These are phyloP conservation scores for Biston betularia DNA, from an alignment of 2,888 invertebrate species.

Conservation along the genomic window DNA sequence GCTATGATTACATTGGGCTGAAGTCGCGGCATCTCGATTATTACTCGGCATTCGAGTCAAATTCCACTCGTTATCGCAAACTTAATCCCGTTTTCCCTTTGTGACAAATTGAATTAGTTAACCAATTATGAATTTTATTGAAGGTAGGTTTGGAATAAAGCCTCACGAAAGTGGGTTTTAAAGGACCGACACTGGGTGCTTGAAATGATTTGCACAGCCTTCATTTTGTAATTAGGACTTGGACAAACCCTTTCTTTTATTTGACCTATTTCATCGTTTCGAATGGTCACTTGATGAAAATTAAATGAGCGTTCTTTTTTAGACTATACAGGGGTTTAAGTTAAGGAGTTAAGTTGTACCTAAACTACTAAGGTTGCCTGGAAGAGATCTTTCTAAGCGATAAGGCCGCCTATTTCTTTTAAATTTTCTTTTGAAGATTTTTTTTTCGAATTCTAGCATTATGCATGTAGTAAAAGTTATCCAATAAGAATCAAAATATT, in stretches of 20 bases:
- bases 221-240: constrained; percentile 36
- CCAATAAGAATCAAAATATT: no score
- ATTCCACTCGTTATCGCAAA: constrained; percentile 54
- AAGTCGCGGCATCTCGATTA: constrained; percentile 44
- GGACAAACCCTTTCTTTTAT: constrained; percentile 27
- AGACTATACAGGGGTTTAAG: no score
- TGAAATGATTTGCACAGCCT: constrained; percentile 37
- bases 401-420: no score
- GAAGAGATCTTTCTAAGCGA: no score
- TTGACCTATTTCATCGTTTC: constrained; percentile 5
- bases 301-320: background rate
- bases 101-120: constrained; percentile 61
- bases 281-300: background rate
- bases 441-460: no score
- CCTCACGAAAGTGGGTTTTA: constrained; percentile 36
- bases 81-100: constrained; percentile 58
- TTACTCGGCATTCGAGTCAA: constrained; percentile 44
- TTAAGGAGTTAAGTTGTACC: no score
- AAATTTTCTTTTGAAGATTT: no score
- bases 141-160: constrained; percentile 47
- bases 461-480: no score
- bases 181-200: constrained; percentile 38
- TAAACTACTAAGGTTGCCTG: no score
- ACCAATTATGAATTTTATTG: constrained; percentile 59
- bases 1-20: constrained; percentile 21